These are phyloP conservation scores for Semicossyphus pulcher DNA, from an alignment of 2,113 vertebrate species.

Conservation along the genomic window DNA sequence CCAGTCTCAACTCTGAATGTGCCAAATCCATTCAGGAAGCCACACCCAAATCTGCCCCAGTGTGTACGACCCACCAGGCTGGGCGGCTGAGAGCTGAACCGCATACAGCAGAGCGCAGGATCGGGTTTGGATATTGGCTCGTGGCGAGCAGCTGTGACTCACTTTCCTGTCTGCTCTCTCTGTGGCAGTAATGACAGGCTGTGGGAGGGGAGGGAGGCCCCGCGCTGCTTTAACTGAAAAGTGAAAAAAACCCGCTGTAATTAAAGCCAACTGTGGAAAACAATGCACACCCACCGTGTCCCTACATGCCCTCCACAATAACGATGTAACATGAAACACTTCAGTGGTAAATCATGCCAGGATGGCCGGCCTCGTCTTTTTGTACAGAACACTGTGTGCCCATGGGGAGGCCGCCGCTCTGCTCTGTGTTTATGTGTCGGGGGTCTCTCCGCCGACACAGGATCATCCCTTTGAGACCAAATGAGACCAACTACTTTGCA, in stretches of 20 bases:
- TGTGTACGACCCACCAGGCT: not conserved
- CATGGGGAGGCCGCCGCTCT: not conserved
- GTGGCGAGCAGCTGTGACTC: slow-evolving; percentile 56
- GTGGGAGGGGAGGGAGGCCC: not conserved
- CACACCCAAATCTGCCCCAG: slow-evolving; percentile 47
- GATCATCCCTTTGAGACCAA: slow-evolving; percentile 4
- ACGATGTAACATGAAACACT: not conserved
- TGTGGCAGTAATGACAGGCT: slow-evolving; percentile 31
- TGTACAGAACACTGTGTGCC: not conserved
- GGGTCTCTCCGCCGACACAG: not conserved
- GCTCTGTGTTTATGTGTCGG: slow-evolving; percentile 7
- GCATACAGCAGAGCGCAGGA: slow-evolving; percentile 1
- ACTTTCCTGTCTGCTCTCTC: slow-evolving; percentile 53
- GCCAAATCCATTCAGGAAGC: slow-evolving; percentile 47
- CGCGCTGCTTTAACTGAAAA: not conserved
- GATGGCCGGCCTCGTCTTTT: not conserved
- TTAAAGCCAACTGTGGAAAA: not conserved
- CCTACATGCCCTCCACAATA: slow-evolving; percentile 20
- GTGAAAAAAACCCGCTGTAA: not conserved
- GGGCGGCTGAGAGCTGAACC: slow-evolving; percentile 8
- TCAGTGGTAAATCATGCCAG: slow-evolving; percentile 2
- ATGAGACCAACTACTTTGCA: not conserved
- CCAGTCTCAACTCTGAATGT: not conserved
- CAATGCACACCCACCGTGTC: slow-evolving; percentile 28
- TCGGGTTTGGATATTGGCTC: slow-evolving; percentile 12